phyloP scores from a whole-genome alignment of 2,888 invertebrate species.

The Athripsodes cinereus region DNA sequence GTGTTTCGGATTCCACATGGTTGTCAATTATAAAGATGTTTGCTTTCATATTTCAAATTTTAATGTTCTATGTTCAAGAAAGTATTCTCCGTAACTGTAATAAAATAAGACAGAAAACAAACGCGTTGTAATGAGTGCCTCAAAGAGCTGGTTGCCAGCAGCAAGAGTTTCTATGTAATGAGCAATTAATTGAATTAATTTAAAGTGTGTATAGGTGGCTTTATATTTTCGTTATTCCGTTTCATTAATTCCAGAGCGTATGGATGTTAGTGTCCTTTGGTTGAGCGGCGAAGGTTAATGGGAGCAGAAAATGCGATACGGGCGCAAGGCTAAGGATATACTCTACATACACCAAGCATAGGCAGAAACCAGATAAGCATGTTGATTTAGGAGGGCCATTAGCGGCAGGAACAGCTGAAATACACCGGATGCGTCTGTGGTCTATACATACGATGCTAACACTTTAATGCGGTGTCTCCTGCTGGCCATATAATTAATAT shows the following conservation, averaged over 20 bases:
- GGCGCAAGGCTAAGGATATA: constrained; percentile 8
- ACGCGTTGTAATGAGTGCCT: no score
- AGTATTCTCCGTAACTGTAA: no score
- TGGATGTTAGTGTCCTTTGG: constrained; percentile 6
- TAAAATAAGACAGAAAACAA: no score
- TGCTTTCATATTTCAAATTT: no score
- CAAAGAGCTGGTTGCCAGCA: no score
- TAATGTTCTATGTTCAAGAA: no score
- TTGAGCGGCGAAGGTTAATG: constrained; percentile 14
- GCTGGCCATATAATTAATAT: constrained; percentile 1
- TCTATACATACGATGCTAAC: constrained; percentile 1
- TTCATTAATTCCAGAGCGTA: constrained; percentile 8
- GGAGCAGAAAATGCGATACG: constrained; percentile 8
- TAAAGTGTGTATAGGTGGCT: background rate
- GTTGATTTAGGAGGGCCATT: constrained; percentile 21
- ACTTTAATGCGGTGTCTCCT: constrained; percentile 1
- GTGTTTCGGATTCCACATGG: no score
- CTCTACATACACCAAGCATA: background rate
- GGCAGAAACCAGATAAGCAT: constrained; percentile 15
- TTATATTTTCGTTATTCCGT: background rate
- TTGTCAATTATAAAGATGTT: no score
- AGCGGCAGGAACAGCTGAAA: constrained; percentile 12
- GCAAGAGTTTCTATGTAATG: constrained; percentile 2
- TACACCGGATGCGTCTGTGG: constrained; percentile 1
- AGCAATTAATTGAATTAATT: constrained; percentile 7